Evolutionary conservation across 2,888 invertebrate genomes (phyloP), one percentile per base, ranked within the genome.

Genomic region (Dascillus cervinus): DNA sequence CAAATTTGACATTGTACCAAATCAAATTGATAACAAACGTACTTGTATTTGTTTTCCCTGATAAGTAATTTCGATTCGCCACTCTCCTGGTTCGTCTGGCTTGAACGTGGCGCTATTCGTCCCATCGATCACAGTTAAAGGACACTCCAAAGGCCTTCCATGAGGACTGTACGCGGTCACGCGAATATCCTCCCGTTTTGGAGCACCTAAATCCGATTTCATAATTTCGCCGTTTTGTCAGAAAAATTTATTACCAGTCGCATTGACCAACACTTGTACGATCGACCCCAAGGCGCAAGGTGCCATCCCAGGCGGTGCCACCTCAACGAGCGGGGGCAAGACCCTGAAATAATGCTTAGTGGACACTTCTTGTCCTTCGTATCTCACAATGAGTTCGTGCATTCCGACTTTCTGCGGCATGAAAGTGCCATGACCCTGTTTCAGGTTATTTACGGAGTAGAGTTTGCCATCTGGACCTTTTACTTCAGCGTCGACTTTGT

Each of bases 101-200:
- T 94, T 90, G 65, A 97, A 97, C 52, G 90, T 94, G 44, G 96
- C 94, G 47, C 89, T 88, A 58, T 92, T 94, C 30, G 89, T 87
- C 32, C 88, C 90, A 24, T 84, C 82, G n/a, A 83, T 79, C 41
- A 84, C 83, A 22, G 80, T 81, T n/a, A 89, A 80, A 0, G 88
- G 87, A 59, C 89, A 85, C 38, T 78, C 73, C 32, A 87, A 73
- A 0, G 83, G 77, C 24, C 86, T 76, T 8, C 92, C 92, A 27
- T 85, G 83, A 0, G 96, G 96, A 11, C 94, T 85, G 51, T 85
- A 83, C 0, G 96, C 95, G 26, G 90, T 88, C 31, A 97, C 94
- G 47, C 88, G 77, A 35, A 96, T 88, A 51, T 89, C 90, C 53
- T 87, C 84, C 31, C 79, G 67, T 50, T 76, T 73, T 20, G 82